These are phyloP conservation scores for Apodemia hepburni DNA, from an alignment of 2,888 invertebrate genomes.

Conservation along the genomic window DNA sequence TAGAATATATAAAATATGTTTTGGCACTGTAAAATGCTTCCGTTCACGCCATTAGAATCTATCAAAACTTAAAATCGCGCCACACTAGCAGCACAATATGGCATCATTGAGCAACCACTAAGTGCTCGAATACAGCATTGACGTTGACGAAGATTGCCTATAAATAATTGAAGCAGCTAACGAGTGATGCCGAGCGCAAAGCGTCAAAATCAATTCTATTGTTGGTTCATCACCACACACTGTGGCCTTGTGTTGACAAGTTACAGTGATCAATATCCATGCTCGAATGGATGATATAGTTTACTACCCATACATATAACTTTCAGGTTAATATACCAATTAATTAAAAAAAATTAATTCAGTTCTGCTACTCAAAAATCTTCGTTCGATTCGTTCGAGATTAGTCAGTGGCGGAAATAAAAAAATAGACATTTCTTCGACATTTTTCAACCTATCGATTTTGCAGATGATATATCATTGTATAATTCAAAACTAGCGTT, in stretches of 20 bases:
- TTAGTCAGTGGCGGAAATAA: no score
- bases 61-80: neutral
- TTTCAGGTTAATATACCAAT: no score
- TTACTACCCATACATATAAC: neutral
- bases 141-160: constrained; percentile 37
- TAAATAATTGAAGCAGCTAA: constrained; percentile 36
- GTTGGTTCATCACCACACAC: constrained; percentile 34
- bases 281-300: constrained; percentile 6
- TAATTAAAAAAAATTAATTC: no score
- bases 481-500: no score
- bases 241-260: constrained; percentile 27
- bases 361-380: no score
- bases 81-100: constrained; percentile 25
- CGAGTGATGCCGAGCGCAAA: constrained; percentile 31
- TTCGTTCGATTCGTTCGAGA: no score
- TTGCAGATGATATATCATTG: no score
- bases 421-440: no score
- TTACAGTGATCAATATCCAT: constrained; percentile 22
- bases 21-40: no score
- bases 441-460: no score
- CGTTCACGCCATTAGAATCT: neutral
- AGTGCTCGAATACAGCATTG: constrained; percentile 30
- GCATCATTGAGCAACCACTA: constrained; percentile 30
- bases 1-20: no score
- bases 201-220: constrained; percentile 35